These are phyloP conservation scores for Parapristionchus giblindavisi DNA, from an alignment of 2,888 invertebrate genomes.

Conservation along the genomic window DNA sequence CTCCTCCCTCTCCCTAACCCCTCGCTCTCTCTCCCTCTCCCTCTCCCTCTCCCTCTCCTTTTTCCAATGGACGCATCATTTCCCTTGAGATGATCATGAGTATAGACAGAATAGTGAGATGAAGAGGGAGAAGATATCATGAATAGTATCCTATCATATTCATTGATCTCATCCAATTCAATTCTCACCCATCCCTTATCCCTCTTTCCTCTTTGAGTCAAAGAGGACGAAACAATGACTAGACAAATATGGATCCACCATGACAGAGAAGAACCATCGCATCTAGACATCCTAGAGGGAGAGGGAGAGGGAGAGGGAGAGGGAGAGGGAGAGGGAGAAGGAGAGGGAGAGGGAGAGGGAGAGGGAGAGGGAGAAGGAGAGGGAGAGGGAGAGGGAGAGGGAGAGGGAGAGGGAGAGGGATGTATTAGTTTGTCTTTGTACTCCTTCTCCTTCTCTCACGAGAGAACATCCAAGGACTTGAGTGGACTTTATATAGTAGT, in stretches of 20 bases:
- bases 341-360: background rate
- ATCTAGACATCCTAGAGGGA: no score
- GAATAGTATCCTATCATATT: background rate
- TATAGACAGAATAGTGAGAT: background rate
- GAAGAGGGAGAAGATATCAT: background rate
- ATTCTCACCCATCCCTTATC: background rate
- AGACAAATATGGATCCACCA: conserved; percentile 13
- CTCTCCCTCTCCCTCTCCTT: background rate
- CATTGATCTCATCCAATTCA: background rate
- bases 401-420: background rate
- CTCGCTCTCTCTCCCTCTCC: background rate
- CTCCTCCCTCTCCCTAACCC: background rate
- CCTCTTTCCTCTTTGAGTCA: conserved; percentile 9
- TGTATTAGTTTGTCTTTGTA: background rate
- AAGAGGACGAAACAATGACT: conserved; percentile 29
- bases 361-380: background rate
- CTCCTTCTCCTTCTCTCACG: background rate
- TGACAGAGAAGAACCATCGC: conserved; percentile 1
- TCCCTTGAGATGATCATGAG: background rate
- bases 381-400: background rate
- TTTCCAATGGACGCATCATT: no score
- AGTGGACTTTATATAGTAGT: no score
- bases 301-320: background rate
- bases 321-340: conserved; percentile 1
- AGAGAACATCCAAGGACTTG: background rate